Base-by-base conservation (phyloP, 2,888 invertebrate species). In the Spicauda simplicius region DNA sequence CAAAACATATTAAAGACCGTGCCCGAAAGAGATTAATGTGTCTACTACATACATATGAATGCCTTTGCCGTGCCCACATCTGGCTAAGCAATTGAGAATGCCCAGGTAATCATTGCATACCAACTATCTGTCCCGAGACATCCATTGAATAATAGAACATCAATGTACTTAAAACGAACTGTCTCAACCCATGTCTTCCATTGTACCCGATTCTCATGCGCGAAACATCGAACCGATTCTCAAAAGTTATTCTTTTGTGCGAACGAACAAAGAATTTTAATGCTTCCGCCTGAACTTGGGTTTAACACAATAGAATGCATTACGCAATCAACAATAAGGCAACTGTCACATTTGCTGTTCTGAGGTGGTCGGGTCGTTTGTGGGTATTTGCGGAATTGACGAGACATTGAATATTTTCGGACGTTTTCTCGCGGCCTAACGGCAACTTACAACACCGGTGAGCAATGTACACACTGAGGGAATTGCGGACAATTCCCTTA, bases 241-340 rank as follows among this genome's bases (percentile, higher is more conserved):
- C 83, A 88, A 91, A 91, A 91, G 86, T 87, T 91, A 87, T 89
- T 89, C 90, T 90, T 92, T 91, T 91, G 89, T 90, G 83, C 82
- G 86, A 83, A 88, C 86, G 87, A 78, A 82, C 81, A 84, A 90
- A 86, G 91, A 92, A 91, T 91, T 85, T 91, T 91, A 91, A 92
- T 91, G 91, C 84, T 88, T 91, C 91, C 91, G 91, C 78, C 83
- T 89, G 87, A 86, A 91, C 87, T 88, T 87, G 80, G 80, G 78
- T 80, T 82, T 81, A 82, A 85, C 81, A 88, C 86, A 90, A 88
- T 87, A 79, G 83, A 80, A 80, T 78, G 77, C 74, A 80, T 88
- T 88, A 82, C 87, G 85, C 84, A 88, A 88, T 80, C 19, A 18
- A 57, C 64, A 56, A 64, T 37, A 33, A 76, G 78, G 77, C 73